These are phyloP conservation scores for Ligdia adustata DNA, from an alignment of 2,888 invertebrate genomes.

Conservation along the genomic window DNA sequence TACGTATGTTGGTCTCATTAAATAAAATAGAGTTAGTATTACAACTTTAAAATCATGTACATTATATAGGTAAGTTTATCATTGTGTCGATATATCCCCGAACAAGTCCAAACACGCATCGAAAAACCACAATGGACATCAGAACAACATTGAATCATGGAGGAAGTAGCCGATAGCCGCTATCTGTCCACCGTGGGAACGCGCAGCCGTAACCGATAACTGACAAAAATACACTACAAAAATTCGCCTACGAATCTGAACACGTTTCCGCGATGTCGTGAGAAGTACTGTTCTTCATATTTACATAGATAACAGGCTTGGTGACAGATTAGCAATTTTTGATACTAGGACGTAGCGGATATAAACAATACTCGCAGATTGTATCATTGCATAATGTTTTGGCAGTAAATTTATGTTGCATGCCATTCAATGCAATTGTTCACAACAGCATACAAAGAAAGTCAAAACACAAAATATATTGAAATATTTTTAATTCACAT, in stretches of 20 bases:
- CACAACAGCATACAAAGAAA: too few species aligned
- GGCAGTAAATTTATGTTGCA: too few species aligned
- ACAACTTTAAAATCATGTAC: too few species aligned
- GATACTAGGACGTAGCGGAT: slow-evolving; percentile 5
- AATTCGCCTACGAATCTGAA: slow-evolving; percentile 52
- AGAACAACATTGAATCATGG: slow-evolving; percentile 42
- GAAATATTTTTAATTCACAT: too few species aligned
- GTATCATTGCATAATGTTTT: too few species aligned
- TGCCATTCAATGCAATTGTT: too few species aligned
- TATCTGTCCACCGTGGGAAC: slow-evolving; percentile 70
- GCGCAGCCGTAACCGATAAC: slow-evolving; percentile 45
- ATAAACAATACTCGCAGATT: neutral
- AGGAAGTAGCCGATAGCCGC: slow-evolving; percentile 59
- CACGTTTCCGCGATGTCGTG: slow-evolving; percentile 53
- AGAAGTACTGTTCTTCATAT: slow-evolving; percentile 44
- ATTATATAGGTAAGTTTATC: too few species aligned
- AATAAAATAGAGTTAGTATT: too few species aligned
- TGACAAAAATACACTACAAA: slow-evolving; percentile 46
- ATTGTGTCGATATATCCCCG: slow-evolving; percentile 2
- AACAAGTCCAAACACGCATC: slow-evolving; percentile 39
- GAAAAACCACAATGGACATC: slow-evolving; percentile 33
- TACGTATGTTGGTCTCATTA: too few species aligned
- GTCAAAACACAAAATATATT: too few species aligned
- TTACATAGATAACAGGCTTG: slow-evolving; percentile 35
- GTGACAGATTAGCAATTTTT: slow-evolving; percentile 27